Evolutionary conservation across 2,797 vertebrate species (phyloP), one percentile per base, ranked within the genome.

Genomic region (Brotula barbata): DNA sequence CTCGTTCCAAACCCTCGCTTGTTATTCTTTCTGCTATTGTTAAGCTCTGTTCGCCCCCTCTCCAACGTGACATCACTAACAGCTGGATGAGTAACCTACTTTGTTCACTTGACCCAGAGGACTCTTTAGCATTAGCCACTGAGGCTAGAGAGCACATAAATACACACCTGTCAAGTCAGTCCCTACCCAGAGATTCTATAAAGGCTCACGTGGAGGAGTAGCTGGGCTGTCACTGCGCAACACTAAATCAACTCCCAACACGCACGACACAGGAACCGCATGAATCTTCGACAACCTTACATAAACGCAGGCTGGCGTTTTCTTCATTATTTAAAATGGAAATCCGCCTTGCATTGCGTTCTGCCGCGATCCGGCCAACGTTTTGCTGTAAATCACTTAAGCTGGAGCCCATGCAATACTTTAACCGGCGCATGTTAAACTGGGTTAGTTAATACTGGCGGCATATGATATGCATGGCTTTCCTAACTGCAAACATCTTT

Each of bases 171-270:
- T 36, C 34, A 36, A 36, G 5, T 36, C 10, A 5, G 34, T 36
- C 34, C 3, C 34, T 36, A 66, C 47, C 42, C 42, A 59, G 62
- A 67, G 72, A 74, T 64, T 75, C 73, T 68, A 78, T 80, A 84
- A 75, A 78, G 25, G 51, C 66, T 56, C 71, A 42, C 43, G 51
- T 71, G 51, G 62, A 62, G 64, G 64, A 81, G 55, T 73, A 41
- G 46, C 44, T 63, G 58, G 58, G 52, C 65, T 62, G 55, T 17
- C 19, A 75, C 17, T 59, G 71, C 75, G 48, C 41, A 21, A 54
- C 16, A 68, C 45, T 82, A 75, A 75, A 77, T 79, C 78, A 79
- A 36, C 68, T 56, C 7, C 55, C 58, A 69, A 51, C 51, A 64
- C 58, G 61, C 23, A 55, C 55, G 50, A 65, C 62, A 52, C 7